Base-by-base conservation (phyloP, 2,888 invertebrate species). In the Pedicia rivosa region DNA sequence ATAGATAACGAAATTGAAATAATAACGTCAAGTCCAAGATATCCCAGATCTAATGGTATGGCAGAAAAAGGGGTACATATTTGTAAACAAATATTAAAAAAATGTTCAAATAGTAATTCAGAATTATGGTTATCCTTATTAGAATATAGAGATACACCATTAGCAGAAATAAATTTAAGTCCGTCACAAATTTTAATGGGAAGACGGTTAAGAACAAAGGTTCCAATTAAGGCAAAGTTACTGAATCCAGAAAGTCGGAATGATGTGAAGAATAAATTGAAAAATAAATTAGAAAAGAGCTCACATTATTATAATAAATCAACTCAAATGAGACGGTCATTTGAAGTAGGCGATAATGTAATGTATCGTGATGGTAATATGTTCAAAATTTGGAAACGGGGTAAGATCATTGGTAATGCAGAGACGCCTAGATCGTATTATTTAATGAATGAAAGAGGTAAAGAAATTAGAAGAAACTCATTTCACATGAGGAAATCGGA, bases 11-110 rank as follows among this genome's bases (percentile, higher is more conserved):
- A 39, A 9, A 43, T 48, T 20, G 39, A 41, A 24, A n/a, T 44
- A n/a, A 34, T 35, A 13, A 42, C 36, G 1, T 40, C 43, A 4
- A 47, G 47, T 40, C 48, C 48, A 15, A 31, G 34, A 7, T 47
- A 48, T 38, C 38, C 46, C 6, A 36, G 44, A 40, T 45, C 45
- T 13, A 50, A 50, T 43, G 47, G 48, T 4, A 26, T 44, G 17
- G 47, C 47, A 9, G 46, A 51, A 41, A 43, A 40, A 47, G 38
- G 28, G 4, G 44, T 46, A 7, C 24, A 41, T 10, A 46, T 43
- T 3, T 32, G 38, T 8, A 47, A 47, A 31, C 22, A 22, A 9
- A 29, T 47, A 17, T 13, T 47, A 7, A 42, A 44, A 22, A 48
- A 47, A 33, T 40, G 40, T 30, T 25, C 24, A n/a, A 19, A 35